A percentile compares a stretch with the other conserved stretches of the same genome.
These are phyloP conservation scores for Crenichthys baileyi DNA, from an alignment of 2,797 vertebrate genomes.

Conservation along the genomic window DNA sequence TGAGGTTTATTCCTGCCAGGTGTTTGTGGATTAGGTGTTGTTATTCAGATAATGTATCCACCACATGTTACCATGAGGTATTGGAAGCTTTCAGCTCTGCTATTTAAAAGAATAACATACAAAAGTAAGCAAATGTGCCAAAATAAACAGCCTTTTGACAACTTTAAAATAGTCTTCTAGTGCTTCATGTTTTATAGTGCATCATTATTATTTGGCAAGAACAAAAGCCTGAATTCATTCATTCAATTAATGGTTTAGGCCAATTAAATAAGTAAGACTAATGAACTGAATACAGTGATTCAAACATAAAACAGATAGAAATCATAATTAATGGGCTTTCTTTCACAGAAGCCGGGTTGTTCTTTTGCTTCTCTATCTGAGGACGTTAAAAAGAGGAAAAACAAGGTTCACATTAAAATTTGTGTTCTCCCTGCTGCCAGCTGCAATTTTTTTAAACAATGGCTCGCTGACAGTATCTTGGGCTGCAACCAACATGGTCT, in stretches of 20 bases:
- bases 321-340: slow-evolving; percentile 53
- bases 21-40: background rate
- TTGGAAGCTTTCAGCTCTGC: background rate
- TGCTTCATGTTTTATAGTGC: slow-evolving; percentile 23
- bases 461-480: slow-evolving; percentile 61
- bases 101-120: background rate
- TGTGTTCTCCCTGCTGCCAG: slow-evolving; percentile 41
- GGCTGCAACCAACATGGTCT: slow-evolving; percentile 50
- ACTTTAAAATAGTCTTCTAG: slow-evolving; percentile 27
- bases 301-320: slow-evolving; percentile 52
- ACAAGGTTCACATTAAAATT: slow-evolving; percentile 50
- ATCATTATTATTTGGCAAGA: slow-evolving; percentile 32
- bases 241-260: slow-evolving; percentile 63
- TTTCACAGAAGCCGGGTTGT: slow-evolving; percentile 21
- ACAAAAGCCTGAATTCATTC: slow-evolving; percentile 37
- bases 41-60: slow-evolving; percentile 16
- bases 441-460: slow-evolving; percentile 43
- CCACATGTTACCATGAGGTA: slow-evolving; percentile 5
- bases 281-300: slow-evolving; percentile 51
- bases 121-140: slow-evolving; percentile 12
- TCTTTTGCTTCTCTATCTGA: slow-evolving; percentile 30
- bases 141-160: slow-evolving; percentile 22
- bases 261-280: slow-evolving; percentile 51
- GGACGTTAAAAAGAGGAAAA: slow-evolving; percentile 38
- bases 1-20: background rate